Percentiles rank a stretch among this genome's conserved stretches.
Conservation (phyloP, 2,888 invertebrate genomes). For the Eilema depressum region DNA sequence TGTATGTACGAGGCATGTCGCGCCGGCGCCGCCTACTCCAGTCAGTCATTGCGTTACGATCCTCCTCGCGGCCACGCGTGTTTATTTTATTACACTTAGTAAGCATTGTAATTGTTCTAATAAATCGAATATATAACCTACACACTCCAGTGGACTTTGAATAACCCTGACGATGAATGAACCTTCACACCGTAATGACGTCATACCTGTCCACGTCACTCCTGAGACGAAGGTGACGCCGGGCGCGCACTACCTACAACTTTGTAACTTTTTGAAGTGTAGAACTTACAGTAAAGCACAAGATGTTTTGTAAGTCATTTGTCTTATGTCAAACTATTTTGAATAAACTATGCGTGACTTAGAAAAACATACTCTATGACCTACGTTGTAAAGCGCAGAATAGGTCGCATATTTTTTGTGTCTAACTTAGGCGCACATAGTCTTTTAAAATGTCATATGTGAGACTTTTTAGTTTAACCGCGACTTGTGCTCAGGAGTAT, state of each 20-base stretch:
- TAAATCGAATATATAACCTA: too few relatives aligned
- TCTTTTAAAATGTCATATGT: background rate
- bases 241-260: background rate
- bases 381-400: background rate
- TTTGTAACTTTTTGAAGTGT: background rate
- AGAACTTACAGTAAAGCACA: background rate
- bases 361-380: background rate
- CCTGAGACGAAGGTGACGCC: background rate
- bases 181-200: background rate
- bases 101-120: too few relatives aligned
- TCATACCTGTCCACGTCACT: background rate
- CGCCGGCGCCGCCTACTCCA: too few relatives aligned
- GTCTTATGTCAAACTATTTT: background rate
- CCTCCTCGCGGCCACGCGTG: too few relatives aligned
- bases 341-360: background rate
- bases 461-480: background rate
- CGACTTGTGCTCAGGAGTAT: background rate
- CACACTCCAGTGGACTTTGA: too few relatives aligned
- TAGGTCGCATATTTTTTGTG: background rate
- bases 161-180: too few relatives aligned
- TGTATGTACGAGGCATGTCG: too few relatives aligned
- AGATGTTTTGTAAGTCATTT: conserved; percentile 2
- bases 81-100: too few relatives aligned
- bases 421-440: background rate
- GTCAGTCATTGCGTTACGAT: too few relatives aligned